Conservation (phyloP, 2,888 invertebrate species). For the Trachelus stipa region DNA sequence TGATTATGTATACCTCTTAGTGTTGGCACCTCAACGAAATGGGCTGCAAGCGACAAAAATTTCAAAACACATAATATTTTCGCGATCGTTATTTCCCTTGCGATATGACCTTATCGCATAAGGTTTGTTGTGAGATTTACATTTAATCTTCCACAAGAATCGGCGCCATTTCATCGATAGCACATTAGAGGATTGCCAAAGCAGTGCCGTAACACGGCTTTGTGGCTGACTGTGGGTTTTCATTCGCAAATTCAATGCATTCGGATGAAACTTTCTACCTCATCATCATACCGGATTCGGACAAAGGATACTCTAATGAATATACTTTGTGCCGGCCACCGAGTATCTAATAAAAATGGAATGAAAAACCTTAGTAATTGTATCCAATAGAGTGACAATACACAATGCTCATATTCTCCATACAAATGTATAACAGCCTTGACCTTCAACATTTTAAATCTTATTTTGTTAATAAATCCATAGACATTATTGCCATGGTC, state of each 20-base stretch:
- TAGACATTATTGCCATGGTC: not conserved
- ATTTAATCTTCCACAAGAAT: not conserved
- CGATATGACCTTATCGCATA: slow-evolving; percentile 1
- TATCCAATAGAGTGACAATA: not conserved
- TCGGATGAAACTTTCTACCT: not conserved
- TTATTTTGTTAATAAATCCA: not conserved
- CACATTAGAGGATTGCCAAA: not conserved
- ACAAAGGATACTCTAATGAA: not conserved
- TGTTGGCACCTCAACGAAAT: not conserved
- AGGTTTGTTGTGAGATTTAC: not conserved
- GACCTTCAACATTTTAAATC: not conserved
- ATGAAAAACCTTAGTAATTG: not conserved
- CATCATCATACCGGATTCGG: not conserved
- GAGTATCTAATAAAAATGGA: not conserved
- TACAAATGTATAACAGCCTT: not conserved
- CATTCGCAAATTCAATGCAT: not conserved
- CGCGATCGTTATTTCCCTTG: not conserved
- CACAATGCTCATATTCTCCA: not conserved
- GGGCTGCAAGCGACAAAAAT: not conserved
- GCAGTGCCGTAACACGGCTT: not conserved
- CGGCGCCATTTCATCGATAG: not conserved
- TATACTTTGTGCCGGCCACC: not conserved
- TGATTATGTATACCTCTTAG: not conserved
- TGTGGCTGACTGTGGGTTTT: not conserved
- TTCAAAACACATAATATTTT: not conserved